Evolutionary conservation across 2,797 vertebrate species (phyloP).

Genomic region (Molothrus aeneus): DNA sequence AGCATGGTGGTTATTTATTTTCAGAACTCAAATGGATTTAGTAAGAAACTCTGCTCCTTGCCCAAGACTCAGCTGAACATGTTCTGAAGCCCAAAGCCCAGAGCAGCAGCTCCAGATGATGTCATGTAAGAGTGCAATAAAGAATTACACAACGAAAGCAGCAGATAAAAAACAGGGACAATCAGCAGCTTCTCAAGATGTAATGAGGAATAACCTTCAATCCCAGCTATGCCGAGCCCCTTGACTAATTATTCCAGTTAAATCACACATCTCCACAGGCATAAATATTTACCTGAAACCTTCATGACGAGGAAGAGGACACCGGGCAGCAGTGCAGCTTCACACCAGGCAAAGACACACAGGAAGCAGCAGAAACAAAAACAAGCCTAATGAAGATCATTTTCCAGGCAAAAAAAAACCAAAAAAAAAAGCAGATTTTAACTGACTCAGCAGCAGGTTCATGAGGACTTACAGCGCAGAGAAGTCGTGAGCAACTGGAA

Average conservation of each 20-base stretch:
- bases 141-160: conserved; percentile 28
- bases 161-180: neutral
- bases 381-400: neutral
- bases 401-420: neutral
- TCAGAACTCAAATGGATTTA: neutral
- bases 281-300: neutral
- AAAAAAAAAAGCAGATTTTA: neutral
- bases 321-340: neutral
- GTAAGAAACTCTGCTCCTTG: conserved; percentile 38
- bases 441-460: neutral
- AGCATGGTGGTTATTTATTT: neutral
- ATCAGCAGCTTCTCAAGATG: conserved; percentile 16
- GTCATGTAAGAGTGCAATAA: conserved; percentile 7
- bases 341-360: no score
- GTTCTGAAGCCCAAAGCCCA: neutral
- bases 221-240: neutral
- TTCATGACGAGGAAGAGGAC: neutral
- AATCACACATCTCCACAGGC: neutral
- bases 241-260: neutral
- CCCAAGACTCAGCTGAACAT: conserved; percentile 30
- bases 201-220: neutral
- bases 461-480: neutral
- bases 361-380: neutral
- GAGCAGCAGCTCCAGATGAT: conserved; percentile 16
- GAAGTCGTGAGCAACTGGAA: neutral